Percentiles rank a stretch among this genome's conserved stretches.
These are phyloP conservation scores for Ophion obscuratus DNA, from an alignment of 2,888 invertebrate species.

Conservation along the genomic window DNA sequence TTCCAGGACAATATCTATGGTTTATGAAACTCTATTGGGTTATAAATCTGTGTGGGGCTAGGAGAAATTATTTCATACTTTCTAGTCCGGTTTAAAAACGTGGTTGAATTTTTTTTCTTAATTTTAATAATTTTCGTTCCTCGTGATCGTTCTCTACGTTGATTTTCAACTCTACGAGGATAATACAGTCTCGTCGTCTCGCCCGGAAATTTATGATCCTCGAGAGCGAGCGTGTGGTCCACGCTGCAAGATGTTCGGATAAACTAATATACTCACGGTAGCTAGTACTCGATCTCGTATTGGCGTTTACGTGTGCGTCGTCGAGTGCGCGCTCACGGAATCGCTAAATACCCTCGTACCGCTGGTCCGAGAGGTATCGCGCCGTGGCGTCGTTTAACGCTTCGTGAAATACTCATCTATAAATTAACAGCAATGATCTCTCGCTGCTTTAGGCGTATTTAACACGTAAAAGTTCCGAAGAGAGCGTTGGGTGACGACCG, in stretches of 20 bases:
- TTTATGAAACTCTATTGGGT: too few species aligned
- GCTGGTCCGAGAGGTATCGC: slow-evolving; percentile 36
- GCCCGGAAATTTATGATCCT: slow-evolving; percentile 48
- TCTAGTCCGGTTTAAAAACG: too few species aligned
- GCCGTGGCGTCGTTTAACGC: slow-evolving; percentile 48
- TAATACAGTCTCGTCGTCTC: slow-evolving; percentile 29
- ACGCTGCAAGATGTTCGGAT: slow-evolving; percentile 48
- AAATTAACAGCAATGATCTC: slow-evolving; percentile 66
- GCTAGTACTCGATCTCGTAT: slow-evolving; percentile 13
- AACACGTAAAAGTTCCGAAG: slow-evolving; percentile 4
- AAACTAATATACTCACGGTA: slow-evolving; percentile 37
- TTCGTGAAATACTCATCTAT: slow-evolving; percentile 66
- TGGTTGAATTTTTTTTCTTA: too few species aligned
- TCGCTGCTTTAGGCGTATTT: slow-evolving; percentile 21
- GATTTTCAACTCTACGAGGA: slow-evolving; percentile 15
- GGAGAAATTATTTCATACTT: too few species aligned
- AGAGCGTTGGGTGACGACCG: slow-evolving; percentile 6
- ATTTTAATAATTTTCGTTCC: neutral
- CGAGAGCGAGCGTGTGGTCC: slow-evolving; percentile 27
- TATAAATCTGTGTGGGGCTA: too few species aligned
- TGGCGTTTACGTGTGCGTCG: slow-evolving; percentile 18
- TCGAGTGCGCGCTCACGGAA: slow-evolving; percentile 19
- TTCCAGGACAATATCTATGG: too few species aligned
- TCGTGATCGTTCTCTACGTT: neutral
- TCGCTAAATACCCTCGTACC: slow-evolving; percentile 43